Evolutionary conservation across 2,797 vertebrate species (phyloP).

Genomic region (Tangara arthus): DNA sequence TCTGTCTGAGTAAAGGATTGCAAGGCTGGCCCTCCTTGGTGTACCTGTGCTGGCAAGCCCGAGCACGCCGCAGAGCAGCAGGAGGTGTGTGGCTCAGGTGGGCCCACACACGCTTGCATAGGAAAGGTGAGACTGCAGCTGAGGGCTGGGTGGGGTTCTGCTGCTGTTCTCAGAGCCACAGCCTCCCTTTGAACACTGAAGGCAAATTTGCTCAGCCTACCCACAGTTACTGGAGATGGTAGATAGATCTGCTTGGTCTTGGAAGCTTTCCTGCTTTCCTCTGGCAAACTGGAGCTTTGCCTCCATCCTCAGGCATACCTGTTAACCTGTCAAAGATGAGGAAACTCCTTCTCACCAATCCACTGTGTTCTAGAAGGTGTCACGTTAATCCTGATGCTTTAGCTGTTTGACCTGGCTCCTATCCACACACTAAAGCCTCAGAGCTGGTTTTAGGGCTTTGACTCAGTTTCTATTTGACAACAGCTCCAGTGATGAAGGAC

Average conservation of each 20-base stretch:
- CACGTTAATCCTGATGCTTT: neutral
- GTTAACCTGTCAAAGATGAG: neutral
- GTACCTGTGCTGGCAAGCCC: neutral
- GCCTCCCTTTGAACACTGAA: neutral
- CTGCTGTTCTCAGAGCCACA: accelerated
- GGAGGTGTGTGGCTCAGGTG: neutral
- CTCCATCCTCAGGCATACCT: neutral
- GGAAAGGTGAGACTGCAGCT: neutral
- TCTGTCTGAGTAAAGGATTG: conserved; percentile 4
- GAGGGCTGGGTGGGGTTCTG: neutral
- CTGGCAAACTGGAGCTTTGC: neutral
- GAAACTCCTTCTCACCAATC: neutral
- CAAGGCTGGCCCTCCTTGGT: conserved; percentile 10
- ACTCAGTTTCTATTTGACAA: conserved; percentile 26
- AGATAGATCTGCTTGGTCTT: neutral
- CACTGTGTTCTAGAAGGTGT: neutral
- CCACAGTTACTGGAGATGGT: accelerated
- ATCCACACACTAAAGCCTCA: neutral
- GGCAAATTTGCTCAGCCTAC: neutral
- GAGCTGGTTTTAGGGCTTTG: neutral
- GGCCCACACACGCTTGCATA: neutral
- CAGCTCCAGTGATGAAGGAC: neutral
- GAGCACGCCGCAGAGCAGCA: neutral
- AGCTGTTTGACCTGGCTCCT: neutral
- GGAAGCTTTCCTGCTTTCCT: neutral